phyloP scores from a whole-genome alignment of 2,113 vertebrate species.

The Hydrolagus affinis region DNA sequence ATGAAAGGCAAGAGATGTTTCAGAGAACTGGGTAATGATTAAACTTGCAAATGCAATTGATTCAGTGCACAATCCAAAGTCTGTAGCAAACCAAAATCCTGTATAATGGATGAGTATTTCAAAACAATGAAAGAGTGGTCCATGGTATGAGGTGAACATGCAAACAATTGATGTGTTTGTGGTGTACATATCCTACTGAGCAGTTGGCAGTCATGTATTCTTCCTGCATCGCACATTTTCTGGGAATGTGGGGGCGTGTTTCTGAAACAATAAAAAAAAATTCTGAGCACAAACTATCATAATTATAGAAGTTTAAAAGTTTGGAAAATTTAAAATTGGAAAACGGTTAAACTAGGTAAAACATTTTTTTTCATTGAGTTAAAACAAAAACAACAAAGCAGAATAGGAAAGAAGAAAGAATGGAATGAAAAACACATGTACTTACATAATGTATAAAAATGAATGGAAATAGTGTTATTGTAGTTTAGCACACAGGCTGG shows the following conservation, averaged over 20 bases:
- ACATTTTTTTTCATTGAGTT: no score
- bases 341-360: no score
- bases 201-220: neutral
- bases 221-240: neutral
- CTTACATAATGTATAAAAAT: neutral
- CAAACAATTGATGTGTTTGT: neutral
- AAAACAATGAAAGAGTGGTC: neutral
- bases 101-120: neutral
- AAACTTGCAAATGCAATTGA: neutral
- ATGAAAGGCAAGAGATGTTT: neutral
- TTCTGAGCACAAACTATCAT: neutral
- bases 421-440: conserved; percentile 1
- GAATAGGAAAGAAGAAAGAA: conserved; percentile 11
- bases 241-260: neutral
- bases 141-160: neutral
- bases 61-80: neutral
- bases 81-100: neutral
- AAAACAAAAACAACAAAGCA: neutral
- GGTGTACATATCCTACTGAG: neutral
- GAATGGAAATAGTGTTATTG: neutral
- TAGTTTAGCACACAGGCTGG: neutral
- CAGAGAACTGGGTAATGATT: neutral
- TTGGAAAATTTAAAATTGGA: no score
- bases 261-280: neutral
- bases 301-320: no score